Evolutionary conservation across 2,113 vertebrate genomes (phyloP).

Genomic region (Calidris pugnax): DNA sequence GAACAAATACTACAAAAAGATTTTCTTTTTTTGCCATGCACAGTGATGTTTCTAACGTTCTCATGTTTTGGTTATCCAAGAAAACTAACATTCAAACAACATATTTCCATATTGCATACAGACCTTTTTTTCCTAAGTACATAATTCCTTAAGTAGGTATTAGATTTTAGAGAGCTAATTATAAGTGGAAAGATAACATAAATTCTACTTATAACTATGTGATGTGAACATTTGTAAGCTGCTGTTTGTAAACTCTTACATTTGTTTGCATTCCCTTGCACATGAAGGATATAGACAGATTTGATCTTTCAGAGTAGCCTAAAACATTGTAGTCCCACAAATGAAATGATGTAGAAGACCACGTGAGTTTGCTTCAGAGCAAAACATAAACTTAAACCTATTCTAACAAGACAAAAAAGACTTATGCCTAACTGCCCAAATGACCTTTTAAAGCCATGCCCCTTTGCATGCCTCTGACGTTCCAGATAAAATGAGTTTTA

Average conservation of each 20-base stretch:
- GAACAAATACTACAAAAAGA: neutral
- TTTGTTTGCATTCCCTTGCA: neutral
- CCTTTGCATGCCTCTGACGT: neutral
- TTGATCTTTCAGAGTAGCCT: neutral
- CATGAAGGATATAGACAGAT: neutral
- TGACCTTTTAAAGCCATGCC: neutral
- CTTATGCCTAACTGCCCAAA: neutral
- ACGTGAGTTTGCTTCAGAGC: neutral
- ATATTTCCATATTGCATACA: neutral
- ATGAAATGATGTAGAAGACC: neutral
- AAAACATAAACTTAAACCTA: neutral
- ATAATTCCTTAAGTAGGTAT: neutral
- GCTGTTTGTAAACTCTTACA: neutral
- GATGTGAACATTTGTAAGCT: neutral
- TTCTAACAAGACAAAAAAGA: neutral
- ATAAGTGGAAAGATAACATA: neutral
- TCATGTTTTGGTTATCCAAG: neutral
- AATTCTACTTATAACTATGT: neutral
- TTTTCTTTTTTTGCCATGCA: neutral
- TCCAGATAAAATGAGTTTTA: neutral
- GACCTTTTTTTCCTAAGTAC: neutral
- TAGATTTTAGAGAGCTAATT: neutral
- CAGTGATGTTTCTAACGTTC: accelerated
- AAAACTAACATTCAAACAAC: neutral
- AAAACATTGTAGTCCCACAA: neutral